These are phyloP conservation scores for Diabrotica undecimpunctata DNA, from an alignment of 1,140 invertebrate species.

Conservation along the genomic window DNA sequence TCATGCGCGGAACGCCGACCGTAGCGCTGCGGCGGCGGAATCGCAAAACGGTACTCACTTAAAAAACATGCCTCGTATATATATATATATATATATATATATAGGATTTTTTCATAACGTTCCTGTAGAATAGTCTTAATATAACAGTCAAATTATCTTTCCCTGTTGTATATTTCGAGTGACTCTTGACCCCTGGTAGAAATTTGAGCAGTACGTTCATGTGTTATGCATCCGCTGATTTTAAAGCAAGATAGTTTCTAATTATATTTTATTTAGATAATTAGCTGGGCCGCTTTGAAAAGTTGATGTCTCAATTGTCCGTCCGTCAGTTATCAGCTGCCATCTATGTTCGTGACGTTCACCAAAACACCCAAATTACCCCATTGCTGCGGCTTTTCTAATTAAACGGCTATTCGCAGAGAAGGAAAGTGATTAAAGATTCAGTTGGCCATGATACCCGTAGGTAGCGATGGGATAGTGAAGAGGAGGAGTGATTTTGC, in stretches of 20 bases:
- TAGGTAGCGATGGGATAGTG: too few species aligned
- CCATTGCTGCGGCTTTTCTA: constrained; percentile 7
- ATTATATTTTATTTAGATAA: constrained; percentile 26
- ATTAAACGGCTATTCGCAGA: constrained; percentile 9
- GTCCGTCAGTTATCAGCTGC: constrained; percentile 7
- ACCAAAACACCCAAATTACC: constrained; percentile 12
- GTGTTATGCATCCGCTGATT: constrained; percentile 13
- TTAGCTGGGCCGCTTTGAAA: constrained; percentile 15
- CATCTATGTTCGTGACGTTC: constrained; percentile 6
- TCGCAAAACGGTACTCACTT: too few species aligned
- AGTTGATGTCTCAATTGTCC: constrained; percentile 26
- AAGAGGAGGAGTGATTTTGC: too few species aligned
- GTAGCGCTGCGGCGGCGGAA: too few species aligned
- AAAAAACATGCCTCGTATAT: too few species aligned
- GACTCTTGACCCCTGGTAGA: too few species aligned
- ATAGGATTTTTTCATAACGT: too few species aligned
- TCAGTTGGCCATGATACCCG: background rate
- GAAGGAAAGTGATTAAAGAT: constrained; percentile 3
- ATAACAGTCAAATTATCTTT: too few species aligned
- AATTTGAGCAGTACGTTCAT: background rate
- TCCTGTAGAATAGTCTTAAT: too few species aligned
- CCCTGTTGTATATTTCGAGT: too few species aligned
- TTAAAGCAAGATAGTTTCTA: constrained; percentile 23
- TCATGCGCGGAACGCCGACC: too few species aligned
- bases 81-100: too few species aligned